Base-by-base conservation (phyloP, 2,113 vertebrate species). In the Pica pica region DNA sequence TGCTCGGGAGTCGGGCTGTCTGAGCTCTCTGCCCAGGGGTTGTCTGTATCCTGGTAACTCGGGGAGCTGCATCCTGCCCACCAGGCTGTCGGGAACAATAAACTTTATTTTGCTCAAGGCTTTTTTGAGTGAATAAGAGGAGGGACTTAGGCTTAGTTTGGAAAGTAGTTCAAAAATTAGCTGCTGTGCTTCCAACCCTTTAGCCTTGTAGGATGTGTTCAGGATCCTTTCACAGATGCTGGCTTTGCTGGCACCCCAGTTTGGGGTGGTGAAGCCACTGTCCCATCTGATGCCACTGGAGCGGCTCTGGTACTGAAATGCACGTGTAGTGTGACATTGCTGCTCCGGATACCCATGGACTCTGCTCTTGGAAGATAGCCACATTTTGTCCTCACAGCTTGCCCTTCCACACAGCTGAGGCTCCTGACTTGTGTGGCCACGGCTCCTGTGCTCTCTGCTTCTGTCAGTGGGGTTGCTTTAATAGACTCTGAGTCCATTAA, bases 101-200 rank as follows among this genome's bases (percentile, higher is more conserved):
- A 87, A 57, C 65, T 67, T 65, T 3, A 7, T 50, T 88, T 69
- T 80, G 18, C 28, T 90, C 11, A 4, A 82, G 11, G 60, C 9
- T 68, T 57, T 49, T 81, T 89, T 46, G 10, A 22, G 44, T 20
- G n/a, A 82, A 6, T 16, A 49, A 67, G 18, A 61, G 9, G 21
- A 44, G 28, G 18, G 37, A 26, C 8, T 82, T 49, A 5, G 19
- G 22, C 17, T 37, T 75, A 20, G 22, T 49, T 79, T 78, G 21
- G 74, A 93, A 71, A 84, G 9, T 22, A 9, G 13, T 68, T 52
- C 21, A 30, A 16, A 77, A 73, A 31, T 0, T 28, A 33, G 9
- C 35, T 60, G 18, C 49, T 63, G 9, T 0, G 0, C 6, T 67
- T 39, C 11, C 44, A 47, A 1, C 0, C 0, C 11, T 35, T 27